Evolutionary conservation across 2,797 vertebrate species (phyloP).

Genomic region (Sebastes nivosus): DNA sequence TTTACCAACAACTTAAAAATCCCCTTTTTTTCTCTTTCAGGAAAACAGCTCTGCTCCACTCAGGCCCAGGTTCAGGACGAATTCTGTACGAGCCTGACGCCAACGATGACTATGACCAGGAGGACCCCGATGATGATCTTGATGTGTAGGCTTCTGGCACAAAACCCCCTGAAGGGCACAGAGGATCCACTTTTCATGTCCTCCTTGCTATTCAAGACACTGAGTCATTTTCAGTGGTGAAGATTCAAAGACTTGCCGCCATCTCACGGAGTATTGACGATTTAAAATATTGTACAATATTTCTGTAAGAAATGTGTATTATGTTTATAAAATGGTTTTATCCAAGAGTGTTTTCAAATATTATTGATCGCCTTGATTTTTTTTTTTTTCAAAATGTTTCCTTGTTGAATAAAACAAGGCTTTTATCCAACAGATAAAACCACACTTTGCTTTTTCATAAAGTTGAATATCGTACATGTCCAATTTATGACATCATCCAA

Average conservation of each 20-base stretch:
- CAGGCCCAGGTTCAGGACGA: slow-evolving; percentile 73
- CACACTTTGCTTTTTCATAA: neutral
- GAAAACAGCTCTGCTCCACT: slow-evolving; percentile 82
- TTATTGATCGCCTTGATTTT: neutral
- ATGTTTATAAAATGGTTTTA: slow-evolving; percentile 9
- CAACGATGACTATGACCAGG: slow-evolving; percentile 86
- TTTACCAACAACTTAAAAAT: neutral
- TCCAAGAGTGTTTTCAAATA: neutral
- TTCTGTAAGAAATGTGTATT: slow-evolving; percentile 7
- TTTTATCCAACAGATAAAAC: neutral
- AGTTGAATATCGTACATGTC: neutral
- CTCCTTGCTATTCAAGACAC: neutral
- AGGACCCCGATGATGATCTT: slow-evolving; percentile 90
- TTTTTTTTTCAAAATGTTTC: neutral
- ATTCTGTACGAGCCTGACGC: slow-evolving; percentile 86
- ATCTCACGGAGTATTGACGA: neutral
- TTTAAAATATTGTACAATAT: neutral
- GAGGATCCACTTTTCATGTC: neutral
- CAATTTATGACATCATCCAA: neutral
- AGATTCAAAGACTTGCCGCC: neutral
- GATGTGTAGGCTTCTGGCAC: slow-evolving; percentile 75
- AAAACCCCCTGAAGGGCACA: neutral
- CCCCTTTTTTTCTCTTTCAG: slow-evolving; percentile 49
- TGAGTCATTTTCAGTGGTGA: neutral
- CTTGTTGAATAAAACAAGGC: neutral